These are phyloP conservation scores for Tenthredo amoena DNA, from an alignment of 2,888 invertebrate species.

Conservation along the genomic window DNA sequence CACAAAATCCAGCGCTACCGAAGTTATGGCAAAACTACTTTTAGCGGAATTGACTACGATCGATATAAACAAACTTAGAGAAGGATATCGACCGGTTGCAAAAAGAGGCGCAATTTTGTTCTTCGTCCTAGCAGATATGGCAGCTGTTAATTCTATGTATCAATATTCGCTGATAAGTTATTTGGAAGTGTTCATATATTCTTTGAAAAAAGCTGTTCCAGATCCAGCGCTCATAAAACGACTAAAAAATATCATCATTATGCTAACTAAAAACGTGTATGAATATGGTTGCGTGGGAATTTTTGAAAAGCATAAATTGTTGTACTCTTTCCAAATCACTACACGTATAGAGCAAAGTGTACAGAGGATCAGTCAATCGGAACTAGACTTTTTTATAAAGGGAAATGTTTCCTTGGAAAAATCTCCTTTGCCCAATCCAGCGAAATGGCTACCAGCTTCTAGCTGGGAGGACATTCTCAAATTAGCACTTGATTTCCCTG, in stretches of 20 bases:
- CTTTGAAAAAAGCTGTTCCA: constrained; percentile 90
- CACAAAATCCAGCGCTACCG: constrained; percentile 91
- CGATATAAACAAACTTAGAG: constrained; percentile 91
- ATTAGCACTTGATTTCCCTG: constrained; percentile 84
- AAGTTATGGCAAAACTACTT: constrained; percentile 88
- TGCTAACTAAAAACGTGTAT: constrained; percentile 92
- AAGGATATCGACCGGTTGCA: constrained; percentile 92
- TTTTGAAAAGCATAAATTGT: constrained; percentile 93
- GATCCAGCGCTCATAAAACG: constrained; percentile 88
- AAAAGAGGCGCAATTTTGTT: constrained; percentile 93
- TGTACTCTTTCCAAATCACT: constrained; percentile 95
- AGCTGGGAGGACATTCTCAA: constrained; percentile 93
- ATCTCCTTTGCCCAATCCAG: constrained; percentile 83
- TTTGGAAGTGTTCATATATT: constrained; percentile 90
- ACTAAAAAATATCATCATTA: constrained; percentile 89
- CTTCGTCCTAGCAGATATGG: constrained; percentile 95
- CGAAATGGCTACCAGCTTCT: constrained; percentile 85
- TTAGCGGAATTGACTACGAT: constrained; percentile 87
- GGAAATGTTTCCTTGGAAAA: constrained; percentile 90
- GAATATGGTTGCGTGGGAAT: constrained; percentile 96
- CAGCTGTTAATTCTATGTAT: constrained; percentile 93
- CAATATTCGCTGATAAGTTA: constrained; percentile 94
- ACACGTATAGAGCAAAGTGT: constrained; percentile 89
- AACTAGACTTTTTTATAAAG: constrained; percentile 95
- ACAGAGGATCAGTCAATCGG: constrained; percentile 82